Conservation (phyloP, 2,888 invertebrate genomes). For the Panopea generosa region DNA sequence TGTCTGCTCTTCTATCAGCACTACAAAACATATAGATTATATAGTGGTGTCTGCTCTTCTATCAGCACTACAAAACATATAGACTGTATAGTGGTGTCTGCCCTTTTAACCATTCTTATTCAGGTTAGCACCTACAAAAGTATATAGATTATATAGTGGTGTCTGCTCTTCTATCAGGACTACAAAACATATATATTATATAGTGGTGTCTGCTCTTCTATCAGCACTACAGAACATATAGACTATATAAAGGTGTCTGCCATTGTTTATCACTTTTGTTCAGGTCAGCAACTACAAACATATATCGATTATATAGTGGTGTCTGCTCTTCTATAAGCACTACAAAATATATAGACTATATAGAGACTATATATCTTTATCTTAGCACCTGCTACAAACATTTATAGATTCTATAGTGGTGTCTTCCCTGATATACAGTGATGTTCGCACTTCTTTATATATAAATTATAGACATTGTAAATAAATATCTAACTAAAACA, state of each 20-base stretch:
- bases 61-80: too few relatives aligned
- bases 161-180: too few relatives aligned
- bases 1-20: constrained; percentile 85
- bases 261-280: constrained; percentile 84
- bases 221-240: too few relatives aligned
- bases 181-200: background rate
- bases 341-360: constrained; percentile 74
- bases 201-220: too few relatives aligned
- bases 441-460: too few relatives aligned
- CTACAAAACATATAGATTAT: constrained; percentile 44
- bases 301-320: background rate
- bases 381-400: constrained; percentile 84
- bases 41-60: too few relatives aligned
- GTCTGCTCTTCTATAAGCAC: too few relatives aligned
- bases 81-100: constrained; percentile 85
- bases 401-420: constrained; percentile 80
- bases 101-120: constrained; percentile 83
- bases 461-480: too few relatives aligned
- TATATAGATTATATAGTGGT: background rate
- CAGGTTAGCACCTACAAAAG: constrained; percentile 84
- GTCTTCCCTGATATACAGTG: constrained; percentile 81
- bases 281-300: constrained; percentile 84
- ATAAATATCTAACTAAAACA: too few relatives aligned
- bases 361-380: constrained; percentile 84
- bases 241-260: constrained; percentile 35